Conservation (phyloP, 2,113 vertebrate species). For the Lutjanus erythropterus region DNA sequence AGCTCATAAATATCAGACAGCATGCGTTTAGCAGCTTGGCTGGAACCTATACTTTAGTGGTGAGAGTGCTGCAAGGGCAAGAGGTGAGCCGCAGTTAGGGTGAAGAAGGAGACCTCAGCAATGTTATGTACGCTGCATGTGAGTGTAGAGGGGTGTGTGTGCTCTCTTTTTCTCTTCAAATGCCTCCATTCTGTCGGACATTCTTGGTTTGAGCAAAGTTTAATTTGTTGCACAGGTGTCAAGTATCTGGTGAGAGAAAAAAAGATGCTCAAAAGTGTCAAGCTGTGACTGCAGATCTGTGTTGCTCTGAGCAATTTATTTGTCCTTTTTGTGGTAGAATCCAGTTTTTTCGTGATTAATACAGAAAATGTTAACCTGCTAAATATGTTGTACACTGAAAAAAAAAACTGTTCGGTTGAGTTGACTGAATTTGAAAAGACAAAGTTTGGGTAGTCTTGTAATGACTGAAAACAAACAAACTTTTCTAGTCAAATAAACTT, state of each 20-base stretch:
- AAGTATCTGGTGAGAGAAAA: neutral
- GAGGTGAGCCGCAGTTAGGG: slow-evolving; percentile 62
- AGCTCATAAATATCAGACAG: slow-evolving; percentile 64
- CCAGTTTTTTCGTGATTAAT: neutral
- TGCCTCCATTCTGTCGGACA: neutral
- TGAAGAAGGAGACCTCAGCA: slow-evolving; percentile 44
- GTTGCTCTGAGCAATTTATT: neutral
- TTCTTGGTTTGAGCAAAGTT: neutral
- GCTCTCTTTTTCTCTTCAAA: neutral
- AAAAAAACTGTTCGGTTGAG: no score
- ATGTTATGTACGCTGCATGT: slow-evolving; percentile 32
- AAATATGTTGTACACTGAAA: no score
- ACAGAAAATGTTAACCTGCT: no score
- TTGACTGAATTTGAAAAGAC: no score
- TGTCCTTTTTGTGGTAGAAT: neutral
- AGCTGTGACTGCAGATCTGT: neutral
- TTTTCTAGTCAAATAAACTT: no score
- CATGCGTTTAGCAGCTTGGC: slow-evolving; percentile 46
- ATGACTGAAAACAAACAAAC: no score
- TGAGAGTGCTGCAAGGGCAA: slow-evolving; percentile 57
- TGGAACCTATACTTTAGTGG: slow-evolving; percentile 68
- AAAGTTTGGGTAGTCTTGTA: no score
- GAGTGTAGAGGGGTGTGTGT: slow-evolving; percentile 22
- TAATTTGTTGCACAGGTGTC: neutral
- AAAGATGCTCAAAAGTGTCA: neutral